These are phyloP conservation scores for Oscheius sp. DNA, from an alignment of 2,888 invertebrate species.

Conservation along the genomic window DNA sequence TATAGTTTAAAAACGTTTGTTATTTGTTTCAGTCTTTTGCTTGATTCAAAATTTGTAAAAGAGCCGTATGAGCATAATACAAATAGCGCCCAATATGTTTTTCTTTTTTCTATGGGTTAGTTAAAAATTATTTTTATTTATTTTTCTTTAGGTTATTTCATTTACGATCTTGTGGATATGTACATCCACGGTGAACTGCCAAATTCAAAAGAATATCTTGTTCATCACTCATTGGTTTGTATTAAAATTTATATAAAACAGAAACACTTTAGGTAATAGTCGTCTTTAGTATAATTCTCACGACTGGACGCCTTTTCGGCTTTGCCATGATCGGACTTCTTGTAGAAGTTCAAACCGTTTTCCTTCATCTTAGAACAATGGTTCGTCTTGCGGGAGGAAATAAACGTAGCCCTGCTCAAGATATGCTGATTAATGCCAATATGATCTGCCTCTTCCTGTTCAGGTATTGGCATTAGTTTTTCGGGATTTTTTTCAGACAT, in stretches of 20 bases:
- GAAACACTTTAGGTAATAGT: slow-evolving; percentile 41
- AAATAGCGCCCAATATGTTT: slow-evolving; percentile 51
- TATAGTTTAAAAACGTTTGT: not conserved
- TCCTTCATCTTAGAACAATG: slow-evolving; percentile 55
- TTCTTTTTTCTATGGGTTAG: slow-evolving; percentile 55
- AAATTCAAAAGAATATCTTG: slow-evolving; percentile 54
- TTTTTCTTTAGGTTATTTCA: slow-evolving; percentile 58
- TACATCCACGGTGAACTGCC: slow-evolving; percentile 52
- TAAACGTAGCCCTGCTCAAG: slow-evolving; percentile 38
- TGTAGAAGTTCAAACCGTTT: slow-evolving; percentile 58
- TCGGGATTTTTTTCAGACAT: slow-evolving; percentile 40
- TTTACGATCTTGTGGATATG: slow-evolving; percentile 58
- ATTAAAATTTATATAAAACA: not conserved
- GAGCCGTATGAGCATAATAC: slow-evolving; percentile 55
- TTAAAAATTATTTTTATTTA: slow-evolving; percentile 39
- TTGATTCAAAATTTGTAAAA: slow-evolving; percentile 50
- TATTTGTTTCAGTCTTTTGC: slow-evolving; percentile 41
- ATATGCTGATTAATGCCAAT: slow-evolving; percentile 50
- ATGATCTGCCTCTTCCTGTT: slow-evolving; percentile 53
- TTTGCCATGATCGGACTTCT: slow-evolving; percentile 57
- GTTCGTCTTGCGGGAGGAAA: slow-evolving; percentile 42
- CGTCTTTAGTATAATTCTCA: slow-evolving; percentile 51
- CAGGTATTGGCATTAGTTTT: slow-evolving; percentile 27
- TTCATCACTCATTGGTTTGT: slow-evolving; percentile 55
- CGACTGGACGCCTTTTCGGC: slow-evolving; percentile 49